phyloP scores from a whole-genome alignment of 2,888 invertebrate species.

The Nemapogon koenigi region DNA sequence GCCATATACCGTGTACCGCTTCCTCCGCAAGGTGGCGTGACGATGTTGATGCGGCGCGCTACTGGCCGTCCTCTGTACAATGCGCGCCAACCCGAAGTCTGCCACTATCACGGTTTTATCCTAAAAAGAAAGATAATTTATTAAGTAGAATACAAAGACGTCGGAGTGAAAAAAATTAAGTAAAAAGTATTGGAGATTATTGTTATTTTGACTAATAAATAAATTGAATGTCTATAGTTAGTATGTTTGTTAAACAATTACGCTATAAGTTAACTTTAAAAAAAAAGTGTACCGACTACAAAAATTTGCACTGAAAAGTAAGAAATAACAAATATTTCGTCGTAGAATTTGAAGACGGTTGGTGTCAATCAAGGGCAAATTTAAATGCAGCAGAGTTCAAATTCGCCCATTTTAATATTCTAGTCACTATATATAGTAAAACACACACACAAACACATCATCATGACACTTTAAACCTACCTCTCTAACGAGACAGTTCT shows the following conservation, averaged over 20 bases:
- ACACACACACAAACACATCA: background rate
- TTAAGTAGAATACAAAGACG: background rate
- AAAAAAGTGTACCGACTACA: no score
- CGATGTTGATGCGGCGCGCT: slow-evolving; percentile 30
- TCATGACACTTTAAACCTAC: slow-evolving; percentile 28
- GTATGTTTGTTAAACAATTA: no score
- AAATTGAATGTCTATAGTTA: no score
- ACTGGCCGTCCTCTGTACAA: slow-evolving; percentile 67
- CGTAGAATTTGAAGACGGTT: no score
- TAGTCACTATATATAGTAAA: background rate
- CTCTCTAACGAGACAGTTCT: slow-evolving; percentile 91
- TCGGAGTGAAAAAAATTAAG: background rate
- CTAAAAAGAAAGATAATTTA: slow-evolving; percentile 30
- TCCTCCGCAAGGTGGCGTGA: slow-evolving; percentile 70
- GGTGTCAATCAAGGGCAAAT: no score
- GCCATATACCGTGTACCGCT: slow-evolving; percentile 78
- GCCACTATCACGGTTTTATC: slow-evolving; percentile 94
- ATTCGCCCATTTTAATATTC: no score
- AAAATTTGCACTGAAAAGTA: no score
- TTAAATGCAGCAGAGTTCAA: no score
- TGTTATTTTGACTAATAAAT: no score
- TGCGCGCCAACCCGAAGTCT: slow-evolving; percentile 91
- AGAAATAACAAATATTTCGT: no score
- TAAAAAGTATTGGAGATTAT: background rate
- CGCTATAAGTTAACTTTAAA: no score